These are phyloP conservation scores for Xiphorhynchus erythropygius DNA, from an alignment of 2,797 vertebrate species.

Conservation along the genomic window DNA sequence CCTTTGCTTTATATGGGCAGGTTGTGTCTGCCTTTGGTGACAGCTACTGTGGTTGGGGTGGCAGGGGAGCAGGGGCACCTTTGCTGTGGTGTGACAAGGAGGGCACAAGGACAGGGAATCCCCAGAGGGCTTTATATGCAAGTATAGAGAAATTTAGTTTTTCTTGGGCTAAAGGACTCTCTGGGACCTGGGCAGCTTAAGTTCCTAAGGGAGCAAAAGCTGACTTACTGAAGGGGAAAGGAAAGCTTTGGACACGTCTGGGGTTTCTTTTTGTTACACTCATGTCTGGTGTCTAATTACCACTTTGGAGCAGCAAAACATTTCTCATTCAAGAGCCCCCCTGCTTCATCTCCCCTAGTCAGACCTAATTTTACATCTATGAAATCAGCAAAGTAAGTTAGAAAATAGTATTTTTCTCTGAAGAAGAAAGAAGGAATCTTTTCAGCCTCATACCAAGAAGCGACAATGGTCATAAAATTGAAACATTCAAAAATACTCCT, in stretches of 20 bases:
- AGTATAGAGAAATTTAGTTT: neutral
- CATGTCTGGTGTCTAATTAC: neutral
- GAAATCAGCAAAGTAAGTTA: neutral
- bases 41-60: neutral
- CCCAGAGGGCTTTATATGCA: neutral
- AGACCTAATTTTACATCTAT: neutral
- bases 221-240: neutral
- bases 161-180: neutral
- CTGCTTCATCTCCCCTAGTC: neutral
- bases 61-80: neutral
- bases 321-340: neutral
- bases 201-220: neutral
- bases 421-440: neutral
- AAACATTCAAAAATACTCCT: neutral
- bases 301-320: neutral
- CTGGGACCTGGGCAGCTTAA: neutral
- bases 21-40: neutral
- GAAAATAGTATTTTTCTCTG: neutral
- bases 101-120: neutral
- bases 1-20: neutral
- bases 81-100: neutral
- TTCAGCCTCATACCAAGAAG: neutral
- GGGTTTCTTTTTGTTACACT: neutral
- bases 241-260: neutral
- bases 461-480: neutral